Evolutionary conservation across 2,797 vertebrate genomes (phyloP), one percentile per base, ranked within the genome.

Genomic region (Schizopygopsis pylzovi): DNA sequence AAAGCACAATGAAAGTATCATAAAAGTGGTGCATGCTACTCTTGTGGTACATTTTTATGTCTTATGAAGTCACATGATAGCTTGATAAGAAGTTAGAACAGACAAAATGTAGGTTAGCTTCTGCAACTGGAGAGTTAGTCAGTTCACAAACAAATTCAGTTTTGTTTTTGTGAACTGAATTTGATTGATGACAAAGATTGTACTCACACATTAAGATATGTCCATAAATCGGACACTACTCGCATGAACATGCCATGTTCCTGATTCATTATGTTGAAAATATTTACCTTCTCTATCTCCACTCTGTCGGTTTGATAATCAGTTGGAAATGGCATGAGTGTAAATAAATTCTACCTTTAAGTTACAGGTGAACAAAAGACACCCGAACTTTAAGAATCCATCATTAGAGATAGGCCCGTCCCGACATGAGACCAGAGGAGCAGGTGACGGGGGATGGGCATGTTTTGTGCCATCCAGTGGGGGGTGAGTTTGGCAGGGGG

Each of bases 401-500:
- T 33, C 65, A 63, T 13, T 80, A 70, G 13, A 15, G 37, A 79
- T 41, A 65, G 39, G 75, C 72, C 41, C 37, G 61, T 75, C 75
- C 65, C 28, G 12, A 87, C 72, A 85, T 12, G 43, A 71, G 15
- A 28, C 65, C 37, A 65, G 41, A 61, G 28, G 77, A 63, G 41
- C 6, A 59, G 72, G 28, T 13, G 61, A n/a, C 0, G 70, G 81
- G 78, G 82, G 41, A 33, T 47, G 68, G 84, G 28, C 22, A 80
- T 6, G 56, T 77, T 86, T 54, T 67, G 84, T 86, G 86, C 87
- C 82, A 80, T 84, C 86, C 82, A 90, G 89, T 91, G 90, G 89
- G 91, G 87, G 85, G 88, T 84, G 68, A 43, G 78, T 82, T 79
- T 86, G 81, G 88, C 85, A 87, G 89, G 89, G 92, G 92, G 86